These are phyloP conservation scores for Polyommatus iphigenia DNA, from an alignment of 2,888 invertebrate species.

Conservation along the genomic window DNA sequence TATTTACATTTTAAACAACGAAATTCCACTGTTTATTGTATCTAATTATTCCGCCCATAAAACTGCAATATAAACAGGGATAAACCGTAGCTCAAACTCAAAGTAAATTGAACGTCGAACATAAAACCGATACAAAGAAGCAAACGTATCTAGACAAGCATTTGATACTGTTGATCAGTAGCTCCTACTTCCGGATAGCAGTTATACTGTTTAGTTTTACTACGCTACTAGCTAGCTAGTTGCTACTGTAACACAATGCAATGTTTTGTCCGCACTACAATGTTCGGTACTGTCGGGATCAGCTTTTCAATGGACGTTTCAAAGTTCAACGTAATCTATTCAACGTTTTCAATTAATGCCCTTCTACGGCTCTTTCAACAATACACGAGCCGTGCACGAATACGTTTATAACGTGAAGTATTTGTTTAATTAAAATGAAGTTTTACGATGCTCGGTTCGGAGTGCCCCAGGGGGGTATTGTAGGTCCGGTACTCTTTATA, in stretches of 20 bases:
- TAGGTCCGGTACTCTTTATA: background rate
- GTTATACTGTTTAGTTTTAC: constrained; percentile 28
- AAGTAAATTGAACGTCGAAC: constrained; percentile 18
- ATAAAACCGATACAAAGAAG: constrained; percentile 22
- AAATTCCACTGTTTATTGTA: constrained; percentile 1
- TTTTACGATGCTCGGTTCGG: constrained; percentile 4
- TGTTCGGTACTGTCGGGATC: constrained; percentile 41
- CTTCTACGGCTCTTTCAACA: constrained; percentile 26
- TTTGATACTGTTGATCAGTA: constrained; percentile 26
- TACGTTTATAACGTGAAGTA: background rate
- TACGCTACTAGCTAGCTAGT: background rate
- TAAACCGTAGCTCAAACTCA: constrained; percentile 14
- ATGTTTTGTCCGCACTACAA: constrained; percentile 42
- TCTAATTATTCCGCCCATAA: background rate
- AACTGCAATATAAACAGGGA: constrained; percentile 3
- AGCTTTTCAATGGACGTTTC: constrained; percentile 40
- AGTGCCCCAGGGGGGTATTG: background rate
- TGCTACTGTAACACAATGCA: constrained; percentile 45
- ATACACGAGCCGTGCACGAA: background rate
- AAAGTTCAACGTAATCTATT: constrained; percentile 33
- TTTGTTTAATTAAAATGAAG: constrained; percentile 13
- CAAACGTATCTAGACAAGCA: constrained; percentile 28
- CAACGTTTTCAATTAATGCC: constrained; percentile 32
- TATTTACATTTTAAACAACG: background rate
- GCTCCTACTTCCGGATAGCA: background rate